Evolutionary conservation across 2,797 vertebrate species (phyloP).

Genomic region (Lepilemur ruficaudatus): DNA sequence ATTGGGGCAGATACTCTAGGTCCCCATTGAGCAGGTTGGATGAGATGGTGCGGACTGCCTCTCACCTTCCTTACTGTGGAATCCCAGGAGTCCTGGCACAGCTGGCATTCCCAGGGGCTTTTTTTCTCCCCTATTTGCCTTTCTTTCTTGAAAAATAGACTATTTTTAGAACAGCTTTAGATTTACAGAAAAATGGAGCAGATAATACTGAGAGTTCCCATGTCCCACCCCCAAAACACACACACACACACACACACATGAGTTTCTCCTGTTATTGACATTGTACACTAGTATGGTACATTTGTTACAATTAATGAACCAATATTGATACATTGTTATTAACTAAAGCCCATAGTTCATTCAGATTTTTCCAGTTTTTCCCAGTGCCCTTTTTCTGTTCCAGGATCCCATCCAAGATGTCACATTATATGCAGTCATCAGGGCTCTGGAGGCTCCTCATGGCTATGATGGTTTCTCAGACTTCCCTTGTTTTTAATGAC

Average conservation of each 20-base stretch:
- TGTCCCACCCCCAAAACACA: background rate
- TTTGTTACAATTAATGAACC: too few relatives aligned
- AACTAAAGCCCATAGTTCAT: too few relatives aligned
- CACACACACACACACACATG: too few relatives aligned
- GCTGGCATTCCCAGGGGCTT: background rate
- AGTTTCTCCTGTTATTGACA: background rate
- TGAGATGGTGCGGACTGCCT: background rate
- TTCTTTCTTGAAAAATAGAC: background rate
- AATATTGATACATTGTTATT: too few relatives aligned
- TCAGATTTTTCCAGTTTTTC: background rate
- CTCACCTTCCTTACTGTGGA: background rate
- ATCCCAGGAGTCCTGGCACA: background rate
- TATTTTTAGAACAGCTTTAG: conserved; percentile 13
- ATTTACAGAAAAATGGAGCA: background rate
- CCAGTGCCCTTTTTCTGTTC: background rate
- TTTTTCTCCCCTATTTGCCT: background rate
- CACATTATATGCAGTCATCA: background rate
- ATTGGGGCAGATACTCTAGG: background rate
- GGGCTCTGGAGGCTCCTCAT: too few relatives aligned
- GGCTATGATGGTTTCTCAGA: background rate
- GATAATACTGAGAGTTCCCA: background rate
- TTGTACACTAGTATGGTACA: background rate
- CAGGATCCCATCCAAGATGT: background rate
- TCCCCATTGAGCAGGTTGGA: background rate
- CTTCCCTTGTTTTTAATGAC: too few relatives aligned